Base-by-base conservation (phyloP, 1,140 invertebrate genomes). In the Penaeus vannamei region DNA sequence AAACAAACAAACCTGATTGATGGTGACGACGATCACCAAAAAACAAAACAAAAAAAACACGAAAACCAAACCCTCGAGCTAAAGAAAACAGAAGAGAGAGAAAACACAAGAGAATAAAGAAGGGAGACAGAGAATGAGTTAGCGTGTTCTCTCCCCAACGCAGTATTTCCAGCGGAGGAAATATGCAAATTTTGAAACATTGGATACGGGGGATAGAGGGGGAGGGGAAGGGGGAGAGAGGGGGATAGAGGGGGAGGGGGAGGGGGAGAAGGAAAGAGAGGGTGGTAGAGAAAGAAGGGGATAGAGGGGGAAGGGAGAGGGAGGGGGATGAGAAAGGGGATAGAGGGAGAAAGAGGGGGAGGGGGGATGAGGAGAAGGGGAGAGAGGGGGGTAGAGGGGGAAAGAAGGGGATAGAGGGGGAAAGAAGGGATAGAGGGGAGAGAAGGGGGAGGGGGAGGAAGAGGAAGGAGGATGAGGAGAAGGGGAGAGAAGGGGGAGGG, bases 191-290 rank as follows among this genome's bases (percentile, higher is more conserved):
- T n/a, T n/a, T n/a, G n/a, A n/a, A n/a, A n/a, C n/a, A n/a, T n/a
- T n/a, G n/a, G n/a, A n/a, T n/a, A n/a, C n/a, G n/a, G n/a, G n/a
- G n/a, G n/a, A n/a, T n/a, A n/a, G 79, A 36, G 23, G 80, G 29
- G 61, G n/a, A n/a, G 80, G 26, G 7, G 59, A 83, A 23, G 62
- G 62, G 62, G 62, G n/a, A n/a, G 62, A 64, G 62, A n/a, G n/a
- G 62, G 62, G n/a, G 62, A n/a, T 19, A n/a, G 62, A 64, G 62
- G 62, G n/a, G 62, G 62, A 64, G 62, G 62, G n/a, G n/a, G 62
- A 64, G 62, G 62, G n/a, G 62, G 62, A 64, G 62, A n/a, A 64
- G 17, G 62, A n/a, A 19, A n/a, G 17, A 64, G n/a, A 29, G 14
- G 14, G 17, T 19, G 29, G 29, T 14, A 22, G 72, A 14, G 29